These are phyloP conservation scores for Anarrhichthys ocellatus DNA, from an alignment of 2,113 vertebrate genomes.

Conservation along the genomic window DNA sequence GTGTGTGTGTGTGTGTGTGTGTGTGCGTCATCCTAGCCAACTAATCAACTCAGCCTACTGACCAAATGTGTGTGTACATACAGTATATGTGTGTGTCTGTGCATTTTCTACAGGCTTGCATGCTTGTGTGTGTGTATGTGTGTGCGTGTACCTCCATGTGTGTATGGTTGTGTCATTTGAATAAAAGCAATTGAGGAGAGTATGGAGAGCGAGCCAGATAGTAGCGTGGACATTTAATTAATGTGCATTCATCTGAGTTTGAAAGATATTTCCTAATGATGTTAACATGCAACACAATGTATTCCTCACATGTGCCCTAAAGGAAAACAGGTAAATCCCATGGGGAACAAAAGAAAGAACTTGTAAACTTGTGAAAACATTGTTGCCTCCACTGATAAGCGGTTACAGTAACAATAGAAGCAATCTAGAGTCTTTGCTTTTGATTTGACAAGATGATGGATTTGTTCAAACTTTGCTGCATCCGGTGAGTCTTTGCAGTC, in stretches of 20 bases:
- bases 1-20: constrained; percentile 8
- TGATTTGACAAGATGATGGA: not conserved
- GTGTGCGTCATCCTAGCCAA: not conserved
- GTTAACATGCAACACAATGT: not conserved
- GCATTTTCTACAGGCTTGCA: too few species aligned
- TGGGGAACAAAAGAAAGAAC: not conserved
- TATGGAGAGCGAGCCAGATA: not conserved
- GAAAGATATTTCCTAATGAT: not conserved
- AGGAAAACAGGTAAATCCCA: not conserved
- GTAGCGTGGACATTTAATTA: not conserved
- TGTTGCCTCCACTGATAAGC: not conserved
- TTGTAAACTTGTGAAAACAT: not conserved
- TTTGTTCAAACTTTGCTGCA: not conserved
- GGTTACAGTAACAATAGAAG: not conserved
- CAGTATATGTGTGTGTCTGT: constrained; percentile 4
- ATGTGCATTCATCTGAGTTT: not conserved
- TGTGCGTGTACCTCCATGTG: not conserved
- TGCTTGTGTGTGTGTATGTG: not conserved
- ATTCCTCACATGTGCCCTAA: not conserved
- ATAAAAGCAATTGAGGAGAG: not conserved
- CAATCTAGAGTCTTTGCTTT: not conserved
- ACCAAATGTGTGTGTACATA: not conserved
- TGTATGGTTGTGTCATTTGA: not conserved
- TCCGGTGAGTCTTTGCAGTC: not conserved
- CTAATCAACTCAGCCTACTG: too few species aligned